These are phyloP conservation scores for Neopelma chrysocephalum DNA, from an alignment of 2,797 vertebrate genomes.

Conservation along the genomic window DNA sequence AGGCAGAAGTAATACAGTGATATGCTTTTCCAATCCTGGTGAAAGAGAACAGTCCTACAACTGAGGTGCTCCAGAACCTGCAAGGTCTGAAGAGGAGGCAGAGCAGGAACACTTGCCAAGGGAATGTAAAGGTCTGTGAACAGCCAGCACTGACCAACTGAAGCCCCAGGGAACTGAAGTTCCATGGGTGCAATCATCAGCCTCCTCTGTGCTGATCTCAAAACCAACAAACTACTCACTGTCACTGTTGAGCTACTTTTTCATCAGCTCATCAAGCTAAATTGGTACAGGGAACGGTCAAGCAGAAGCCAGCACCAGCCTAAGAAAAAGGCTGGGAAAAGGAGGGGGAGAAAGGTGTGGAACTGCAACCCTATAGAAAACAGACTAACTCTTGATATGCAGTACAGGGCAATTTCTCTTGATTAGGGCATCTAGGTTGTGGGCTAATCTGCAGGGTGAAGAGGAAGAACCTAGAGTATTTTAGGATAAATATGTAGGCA, in stretches of 20 bases:
- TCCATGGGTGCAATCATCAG: background rate
- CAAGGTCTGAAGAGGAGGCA: background rate
- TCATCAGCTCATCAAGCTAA: background rate
- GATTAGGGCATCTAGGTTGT: background rate
- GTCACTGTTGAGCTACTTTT: background rate
- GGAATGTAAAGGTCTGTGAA: background rate
- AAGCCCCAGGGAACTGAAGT: background rate
- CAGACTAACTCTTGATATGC: background rate
- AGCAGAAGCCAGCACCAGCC: background rate
- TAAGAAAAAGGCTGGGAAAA: background rate
- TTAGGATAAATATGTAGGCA: background rate
- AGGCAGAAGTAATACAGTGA: background rate
- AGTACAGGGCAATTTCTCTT: background rate
- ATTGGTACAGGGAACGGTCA: background rate
- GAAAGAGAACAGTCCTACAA: background rate
- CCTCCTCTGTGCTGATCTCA: background rate
- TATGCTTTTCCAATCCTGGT: background rate
- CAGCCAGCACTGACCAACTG: accelerated
- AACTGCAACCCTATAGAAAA: background rate
- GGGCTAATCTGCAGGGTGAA: background rate
- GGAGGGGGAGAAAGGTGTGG: background rate
- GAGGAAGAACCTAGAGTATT: background rate
- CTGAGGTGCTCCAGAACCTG: background rate
- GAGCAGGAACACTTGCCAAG: background rate
- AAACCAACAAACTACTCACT: background rate